These are phyloP conservation scores for Zeus faber DNA, from an alignment of 2,113 vertebrate genomes.

Conservation along the genomic window DNA sequence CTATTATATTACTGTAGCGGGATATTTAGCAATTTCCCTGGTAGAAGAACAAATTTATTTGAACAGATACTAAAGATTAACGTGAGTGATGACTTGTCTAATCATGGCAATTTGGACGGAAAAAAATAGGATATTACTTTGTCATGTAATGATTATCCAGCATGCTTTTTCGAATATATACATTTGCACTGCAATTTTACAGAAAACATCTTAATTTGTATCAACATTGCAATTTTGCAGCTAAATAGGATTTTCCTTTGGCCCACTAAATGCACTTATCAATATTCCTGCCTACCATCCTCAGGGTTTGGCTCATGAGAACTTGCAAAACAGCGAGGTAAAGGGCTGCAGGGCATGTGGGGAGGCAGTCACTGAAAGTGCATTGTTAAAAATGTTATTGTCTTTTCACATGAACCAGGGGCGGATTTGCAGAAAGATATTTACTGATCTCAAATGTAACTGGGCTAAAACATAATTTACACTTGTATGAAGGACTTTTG, in stretches of 20 bases:
- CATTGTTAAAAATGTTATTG: conserved; percentile 59
- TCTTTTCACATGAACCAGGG: conserved; percentile 37
- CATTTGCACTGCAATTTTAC: conserved; percentile 3
- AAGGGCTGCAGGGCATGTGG: conserved; percentile 42
- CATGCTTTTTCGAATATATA: conserved; percentile 1
- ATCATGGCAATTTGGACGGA: too few species aligned
- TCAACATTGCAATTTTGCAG: conserved; percentile 27
- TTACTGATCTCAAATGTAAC: too few species aligned
- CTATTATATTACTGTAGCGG: conserved; percentile 35
- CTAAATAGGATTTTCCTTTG: conserved; percentile 18
- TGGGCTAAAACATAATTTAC: too few species aligned
- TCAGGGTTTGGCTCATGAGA: conserved; percentile 34
- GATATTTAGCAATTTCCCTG: conserved; percentile 29
- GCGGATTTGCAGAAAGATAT: conserved; percentile 9
- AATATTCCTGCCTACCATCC: conserved; percentile 42
- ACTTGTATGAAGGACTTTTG: too few species aligned
- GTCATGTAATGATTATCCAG: too few species aligned
- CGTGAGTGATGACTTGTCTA: too few species aligned
- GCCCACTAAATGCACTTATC: conserved; percentile 41
- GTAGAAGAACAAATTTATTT: conserved; percentile 19
- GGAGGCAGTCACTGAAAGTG: conserved; percentile 20
- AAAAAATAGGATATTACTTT: background rate
- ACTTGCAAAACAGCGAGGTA: conserved; percentile 39
- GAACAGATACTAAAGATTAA: conserved; percentile 7
- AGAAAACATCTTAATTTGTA: background rate